A percentile compares a stretch with the other conserved stretches of the same genome.
These are phyloP conservation scores for Hyposmocoma kahamanoa DNA, from an alignment of 1,140 invertebrate species.

Conservation along the genomic window DNA sequence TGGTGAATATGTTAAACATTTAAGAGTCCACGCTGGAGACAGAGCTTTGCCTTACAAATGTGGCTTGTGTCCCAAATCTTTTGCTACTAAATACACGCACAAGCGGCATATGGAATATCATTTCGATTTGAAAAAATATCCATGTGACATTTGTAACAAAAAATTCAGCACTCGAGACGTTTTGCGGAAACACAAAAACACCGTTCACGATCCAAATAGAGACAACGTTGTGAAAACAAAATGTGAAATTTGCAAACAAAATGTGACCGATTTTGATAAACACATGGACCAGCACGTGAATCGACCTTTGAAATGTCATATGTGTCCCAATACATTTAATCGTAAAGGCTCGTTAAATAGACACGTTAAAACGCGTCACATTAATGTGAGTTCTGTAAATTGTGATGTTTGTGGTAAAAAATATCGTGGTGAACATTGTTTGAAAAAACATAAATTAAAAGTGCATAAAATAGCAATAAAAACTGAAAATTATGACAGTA, in stretches of 20 bases:
- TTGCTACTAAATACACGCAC: conserved; percentile 1
- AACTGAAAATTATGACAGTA: no score
- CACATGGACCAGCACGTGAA: conserved; percentile 2
- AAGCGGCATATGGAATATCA: conserved; percentile 1
- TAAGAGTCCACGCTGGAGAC: not conserved
- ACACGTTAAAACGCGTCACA: conserved; percentile 1
- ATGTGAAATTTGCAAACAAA: conserved; percentile 1
- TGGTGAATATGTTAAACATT: not conserved
- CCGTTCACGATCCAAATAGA: not conserved
- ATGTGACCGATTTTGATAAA: conserved; percentile 3
- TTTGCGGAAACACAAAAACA: not conserved
- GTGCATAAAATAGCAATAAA: not conserved
- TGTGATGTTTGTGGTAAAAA: conserved; percentile 5
- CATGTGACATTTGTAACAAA: not conserved
- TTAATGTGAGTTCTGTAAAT: not conserved
- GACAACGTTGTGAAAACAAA: not conserved
- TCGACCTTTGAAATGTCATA: conserved; percentile 1
- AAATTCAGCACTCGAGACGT: not conserved
- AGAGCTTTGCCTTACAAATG: conserved; percentile 4
- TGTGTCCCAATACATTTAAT: conserved; percentile 3
- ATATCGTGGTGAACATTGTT: not conserved
- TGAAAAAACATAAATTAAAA: conserved; percentile 4
- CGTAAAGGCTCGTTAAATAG: not conserved
- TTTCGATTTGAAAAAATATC: not conserved
- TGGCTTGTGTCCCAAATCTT: conserved; percentile 1